Conservation (phyloP, 2,888 invertebrate species). For the Conops quadrifasciatus region DNA sequence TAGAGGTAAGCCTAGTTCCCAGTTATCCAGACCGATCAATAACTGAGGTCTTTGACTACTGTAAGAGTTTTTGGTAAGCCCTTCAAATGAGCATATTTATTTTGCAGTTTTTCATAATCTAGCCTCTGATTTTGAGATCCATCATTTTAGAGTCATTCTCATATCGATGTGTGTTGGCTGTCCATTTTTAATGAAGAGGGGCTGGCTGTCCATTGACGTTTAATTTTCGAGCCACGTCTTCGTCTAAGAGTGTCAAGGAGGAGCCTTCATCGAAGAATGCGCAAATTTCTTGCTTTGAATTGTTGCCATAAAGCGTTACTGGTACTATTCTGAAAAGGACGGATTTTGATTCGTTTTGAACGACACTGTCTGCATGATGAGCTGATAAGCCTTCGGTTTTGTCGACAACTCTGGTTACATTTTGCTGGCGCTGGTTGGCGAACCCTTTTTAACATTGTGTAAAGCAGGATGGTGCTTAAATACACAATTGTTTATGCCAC, state of each 20-base stretch:
- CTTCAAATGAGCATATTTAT: slow-evolving; percentile 19
- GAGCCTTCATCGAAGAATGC: slow-evolving; percentile 41
- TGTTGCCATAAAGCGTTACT: slow-evolving; percentile 37
- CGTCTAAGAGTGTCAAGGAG: slow-evolving; percentile 36
- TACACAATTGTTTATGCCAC: slow-evolving; percentile 28
- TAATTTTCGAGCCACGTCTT: slow-evolving; percentile 27
- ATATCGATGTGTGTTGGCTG: slow-evolving; percentile 35
- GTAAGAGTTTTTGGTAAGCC: slow-evolving; percentile 35
- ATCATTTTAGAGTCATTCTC: slow-evolving; percentile 38
- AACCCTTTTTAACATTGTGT: slow-evolving; percentile 27
- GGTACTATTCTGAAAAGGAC: slow-evolving; percentile 39
- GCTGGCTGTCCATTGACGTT: slow-evolving; percentile 6
- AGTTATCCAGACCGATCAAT: slow-evolving; percentile 40
- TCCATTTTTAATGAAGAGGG: slow-evolving; percentile 19
- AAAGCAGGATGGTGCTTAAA: no score
- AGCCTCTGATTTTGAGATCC: slow-evolving; percentile 19
- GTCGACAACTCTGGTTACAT: not conserved
- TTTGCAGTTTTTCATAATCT: slow-evolving; percentile 10
- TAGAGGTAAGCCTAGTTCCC: slow-evolving; percentile 29
- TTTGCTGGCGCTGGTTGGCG: no score
- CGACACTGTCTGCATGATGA: not conserved
- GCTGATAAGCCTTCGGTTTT: not conserved
- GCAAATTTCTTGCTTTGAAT: slow-evolving; percentile 37
- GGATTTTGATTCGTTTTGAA: not conserved
- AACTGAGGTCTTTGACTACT: slow-evolving; percentile 33